These are phyloP conservation scores for Phocoena sinus DNA, from an alignment of 2,113 vertebrate species.

Conservation along the genomic window DNA sequence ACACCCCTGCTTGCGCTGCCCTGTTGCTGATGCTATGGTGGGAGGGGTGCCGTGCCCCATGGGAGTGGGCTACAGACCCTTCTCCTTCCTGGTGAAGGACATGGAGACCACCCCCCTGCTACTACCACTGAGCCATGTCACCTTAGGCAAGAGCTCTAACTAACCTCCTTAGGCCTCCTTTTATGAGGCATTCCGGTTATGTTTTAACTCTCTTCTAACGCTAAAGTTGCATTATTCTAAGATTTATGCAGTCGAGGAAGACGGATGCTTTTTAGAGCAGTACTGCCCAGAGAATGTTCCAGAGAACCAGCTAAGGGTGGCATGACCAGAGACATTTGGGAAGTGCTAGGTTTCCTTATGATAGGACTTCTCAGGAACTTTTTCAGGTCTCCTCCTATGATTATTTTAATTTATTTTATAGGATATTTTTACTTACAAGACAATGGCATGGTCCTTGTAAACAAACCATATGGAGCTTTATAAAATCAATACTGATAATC, in stretches of 20 bases:
- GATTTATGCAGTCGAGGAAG: not conserved
- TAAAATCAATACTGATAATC: not conserved
- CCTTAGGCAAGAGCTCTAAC: not conserved
- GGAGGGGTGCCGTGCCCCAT: not conserved
- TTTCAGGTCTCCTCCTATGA: not conserved
- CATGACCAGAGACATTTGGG: not conserved
- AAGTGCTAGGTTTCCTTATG: not conserved
- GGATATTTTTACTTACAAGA: not conserved
- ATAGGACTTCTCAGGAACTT: not conserved
- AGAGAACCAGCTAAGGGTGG: no score
- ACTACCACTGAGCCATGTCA: not conserved
- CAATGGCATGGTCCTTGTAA: not conserved
- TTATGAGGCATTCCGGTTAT: not conserved
- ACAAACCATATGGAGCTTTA: not conserved
- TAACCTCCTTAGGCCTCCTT: not conserved
- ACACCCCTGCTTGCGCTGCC: accelerated
- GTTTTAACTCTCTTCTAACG: not conserved
- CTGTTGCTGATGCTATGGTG: no score
- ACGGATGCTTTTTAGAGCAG: not conserved
- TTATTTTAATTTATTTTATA: not conserved
- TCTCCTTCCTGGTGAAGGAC: not conserved
- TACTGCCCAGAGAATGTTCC: not conserved
- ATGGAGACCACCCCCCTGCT: no score
- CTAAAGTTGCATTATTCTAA: not conserved
- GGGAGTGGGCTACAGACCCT: accelerated